phyloP scores from a whole-genome alignment of 2,888 invertebrate species.

The Eledone cirrhosa region DNA sequence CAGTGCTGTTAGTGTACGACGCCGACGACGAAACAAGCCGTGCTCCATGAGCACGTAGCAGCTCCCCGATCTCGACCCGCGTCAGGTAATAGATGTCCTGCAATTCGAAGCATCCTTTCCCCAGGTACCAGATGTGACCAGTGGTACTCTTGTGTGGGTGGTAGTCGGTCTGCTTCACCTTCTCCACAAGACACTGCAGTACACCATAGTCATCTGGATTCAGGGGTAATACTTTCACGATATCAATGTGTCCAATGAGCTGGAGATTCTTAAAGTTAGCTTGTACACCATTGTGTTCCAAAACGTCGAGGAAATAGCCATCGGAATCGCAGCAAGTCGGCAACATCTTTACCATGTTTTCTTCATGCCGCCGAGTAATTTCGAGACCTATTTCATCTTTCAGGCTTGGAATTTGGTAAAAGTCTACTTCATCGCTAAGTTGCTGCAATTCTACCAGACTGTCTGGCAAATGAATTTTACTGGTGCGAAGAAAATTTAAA shows the following conservation, averaged over 20 bases:
- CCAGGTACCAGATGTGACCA: conserved; percentile 25
- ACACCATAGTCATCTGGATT: conserved; percentile 3
- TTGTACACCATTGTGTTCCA: conserved; percentile 1
- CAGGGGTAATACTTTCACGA: conserved; percentile 11
- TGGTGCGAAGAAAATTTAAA: conserved; percentile 22
- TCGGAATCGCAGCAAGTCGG: neutral
- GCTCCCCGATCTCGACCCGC: conserved; percentile 17
- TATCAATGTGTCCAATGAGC: conserved; percentile 3
- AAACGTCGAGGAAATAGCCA: conserved; percentile 23
- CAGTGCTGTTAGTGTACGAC: conserved; percentile 22
- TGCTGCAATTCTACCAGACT: conserved; percentile 19
- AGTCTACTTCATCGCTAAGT: conserved; percentile 26
- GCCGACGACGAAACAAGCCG: conserved; percentile 1
- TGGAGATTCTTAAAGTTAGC: conserved; percentile 8
- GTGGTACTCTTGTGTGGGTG: conserved; percentile 20
- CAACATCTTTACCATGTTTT: neutral
- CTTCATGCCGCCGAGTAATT: conserved; percentile 2
- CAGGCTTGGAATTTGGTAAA: conserved; percentile 17
- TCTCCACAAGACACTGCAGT: conserved; percentile 6
- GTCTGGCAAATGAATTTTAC: conserved; percentile 21
- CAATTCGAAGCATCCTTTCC: conserved; percentile 17
- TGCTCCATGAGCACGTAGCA: conserved; percentile 5
- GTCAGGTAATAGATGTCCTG: conserved; percentile 26
- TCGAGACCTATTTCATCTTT: conserved; percentile 1
- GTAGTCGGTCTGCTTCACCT: neutral